A percentile compares a stretch with the other conserved stretches of the same genome.
These are phyloP conservation scores for Orycteropus afer DNA, from an alignment of 2,113 vertebrate species.

Conservation along the genomic window DNA sequence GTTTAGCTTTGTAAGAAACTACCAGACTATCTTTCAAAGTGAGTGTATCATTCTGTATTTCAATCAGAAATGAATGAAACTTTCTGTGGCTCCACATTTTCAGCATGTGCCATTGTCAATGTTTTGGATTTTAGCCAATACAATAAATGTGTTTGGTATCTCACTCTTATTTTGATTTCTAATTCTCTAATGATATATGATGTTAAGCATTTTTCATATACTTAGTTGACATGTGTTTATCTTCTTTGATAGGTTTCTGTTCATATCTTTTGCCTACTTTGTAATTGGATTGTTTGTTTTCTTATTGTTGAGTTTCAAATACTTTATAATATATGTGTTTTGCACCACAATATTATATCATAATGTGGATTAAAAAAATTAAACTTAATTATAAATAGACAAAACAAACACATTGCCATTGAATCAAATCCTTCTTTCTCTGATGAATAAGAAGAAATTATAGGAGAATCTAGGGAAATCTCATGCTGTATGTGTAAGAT, in stretches of 20 bases:
- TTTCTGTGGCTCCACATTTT: not conserved
- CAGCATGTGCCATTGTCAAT: not conserved
- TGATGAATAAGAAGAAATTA: not conserved
- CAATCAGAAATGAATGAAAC: not conserved
- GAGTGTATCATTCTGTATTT: not conserved
- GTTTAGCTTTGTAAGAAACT: not conserved
- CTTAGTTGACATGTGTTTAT: not conserved
- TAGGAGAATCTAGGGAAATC: not conserved
- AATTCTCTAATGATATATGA: not conserved
- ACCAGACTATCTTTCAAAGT: not conserved
- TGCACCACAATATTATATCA: not conserved
- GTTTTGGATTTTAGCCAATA: not conserved
- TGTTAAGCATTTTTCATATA: not conserved
- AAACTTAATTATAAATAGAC: not conserved
- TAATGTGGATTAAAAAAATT: not conserved
- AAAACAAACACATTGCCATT: not conserved
- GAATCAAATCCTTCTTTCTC: too few species aligned
- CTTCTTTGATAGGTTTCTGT: not conserved
- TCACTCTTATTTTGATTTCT: not conserved
- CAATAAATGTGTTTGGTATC: not conserved
- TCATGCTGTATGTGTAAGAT: not conserved
- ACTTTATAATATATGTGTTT: not conserved
- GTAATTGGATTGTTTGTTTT: too few species aligned
- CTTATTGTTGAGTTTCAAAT: not conserved
- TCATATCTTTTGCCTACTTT: not conserved